Base-by-base conservation (phyloP, 2,888 invertebrate species). In the Lamellibrachia satsuma region DNA sequence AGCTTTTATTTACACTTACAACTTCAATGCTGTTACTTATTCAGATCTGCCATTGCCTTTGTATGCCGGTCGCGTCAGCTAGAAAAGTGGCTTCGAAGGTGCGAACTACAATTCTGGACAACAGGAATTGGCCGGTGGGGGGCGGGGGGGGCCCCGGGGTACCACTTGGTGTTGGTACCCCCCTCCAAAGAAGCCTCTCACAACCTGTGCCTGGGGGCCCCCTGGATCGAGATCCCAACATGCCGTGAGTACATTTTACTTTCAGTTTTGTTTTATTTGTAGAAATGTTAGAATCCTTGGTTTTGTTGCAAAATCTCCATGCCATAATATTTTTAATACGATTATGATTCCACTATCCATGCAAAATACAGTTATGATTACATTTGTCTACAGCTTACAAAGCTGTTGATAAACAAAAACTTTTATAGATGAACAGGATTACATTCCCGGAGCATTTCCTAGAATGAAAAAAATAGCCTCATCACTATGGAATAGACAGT, bases 31-130 rank as follows among this genome's bases (percentile, higher is more conserved):
- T 75, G 75, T 22, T 15, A 22, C 22, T 75, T 75, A 15, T 15
- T 22, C 75, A 75, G 75, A 75, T 22, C 6, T 75, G 15, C 75
- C 22, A 75, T 15, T 75, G 75, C 75, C 75, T 75, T 75, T 75
- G 75, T 75, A 75, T 75, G 75, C 75, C 75, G 75, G 75, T 75
- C 75, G 75, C 57, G 8, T 57, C 57, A 57, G 57, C n/a, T 75
- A 75, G 75, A 15, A 75, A 75, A 75, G 75, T 75, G 75, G 75
- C 75, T 75, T 75, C 75, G 75, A 75, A 75, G 75, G 75, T 75
- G 75, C 75, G 75, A 75, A 6, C 75, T 75, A 75, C 75, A 75
- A 75, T 75, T 75, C 75, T 75, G 75, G 75, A 75, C 75, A 75
- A 75, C 75, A 75, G 75, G 75, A 75, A 75, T 75, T 75, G 75